Evolutionary conservation across 2,888 invertebrate genomes (phyloP), one percentile per base, ranked within the genome.

Genomic region (Amaurobius ferox): DNA sequence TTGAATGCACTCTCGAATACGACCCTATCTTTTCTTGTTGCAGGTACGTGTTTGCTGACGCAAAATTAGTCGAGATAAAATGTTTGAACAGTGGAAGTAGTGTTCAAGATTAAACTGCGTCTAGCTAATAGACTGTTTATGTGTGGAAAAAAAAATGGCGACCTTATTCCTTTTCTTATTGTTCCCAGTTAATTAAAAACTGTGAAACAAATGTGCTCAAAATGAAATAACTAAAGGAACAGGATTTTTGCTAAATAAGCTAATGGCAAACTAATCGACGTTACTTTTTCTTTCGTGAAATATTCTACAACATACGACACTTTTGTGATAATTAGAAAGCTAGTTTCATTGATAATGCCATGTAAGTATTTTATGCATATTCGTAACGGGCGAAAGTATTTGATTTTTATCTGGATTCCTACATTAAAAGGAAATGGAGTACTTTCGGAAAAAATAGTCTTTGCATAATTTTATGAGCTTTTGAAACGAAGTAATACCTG

Each of bases 21-120:
- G 71, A 19, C 23, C 76, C 35, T n/a, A n/a, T n/a, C 74, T 70
- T 76, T 73, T 64, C 64, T 72, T 81, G 68, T 76, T 68, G 32
- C 40, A 55, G 40, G n/a, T 40, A n/a, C 29, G 44, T 74, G 55
- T 74, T 80, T 76, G 61, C 74, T 26, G 30, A 28, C 16, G 44
- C 74, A 62, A 81, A 81, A 80, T 80, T 80, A 80, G 73, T 64
- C 44, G n/a, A 29, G 61, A 40, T 76, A 81, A 81, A 81, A 66
- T 80, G 80, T 80, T 80, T 73, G 73, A 73, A 68, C 30, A 80
- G 73, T 23, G 48, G 32, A 48, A 73, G 32, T 48, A 30, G 48
- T 39, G 26, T 61, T 35, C 32, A n/a, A 73, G 74, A 74, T 81
- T 81, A 74, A 81, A 81, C 67, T 61, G 73, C 28, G 13, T 40